Conservation (phyloP, 2,888 invertebrate genomes). For the Conistra vaccinii region DNA sequence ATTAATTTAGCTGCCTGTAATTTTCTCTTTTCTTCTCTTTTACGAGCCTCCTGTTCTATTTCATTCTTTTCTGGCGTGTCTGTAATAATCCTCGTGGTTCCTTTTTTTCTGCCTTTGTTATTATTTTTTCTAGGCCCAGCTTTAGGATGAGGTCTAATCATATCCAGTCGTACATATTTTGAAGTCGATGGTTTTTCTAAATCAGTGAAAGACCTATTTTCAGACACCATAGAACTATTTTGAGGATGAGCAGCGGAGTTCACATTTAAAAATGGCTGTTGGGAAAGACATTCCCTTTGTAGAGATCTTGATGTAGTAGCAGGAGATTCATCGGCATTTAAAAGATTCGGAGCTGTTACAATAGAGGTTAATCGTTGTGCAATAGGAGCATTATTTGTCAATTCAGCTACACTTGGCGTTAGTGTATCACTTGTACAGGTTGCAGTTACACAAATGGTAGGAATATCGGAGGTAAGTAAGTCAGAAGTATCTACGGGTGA, state of each 20-base stretch:
- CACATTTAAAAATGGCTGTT: slow-evolving; percentile 5
- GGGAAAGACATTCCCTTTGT: too few relatives aligned
- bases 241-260: not conserved
- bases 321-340: too few relatives aligned
- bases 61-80: slow-evolving; percentile 62
- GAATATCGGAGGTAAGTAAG: too few relatives aligned
- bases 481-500: too few relatives aligned
- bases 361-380: too few relatives aligned
- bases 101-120: slow-evolving; percentile 58
- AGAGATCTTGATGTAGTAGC: too few relatives aligned
- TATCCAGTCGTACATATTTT: slow-evolving; percentile 51
- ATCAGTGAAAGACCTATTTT: slow-evolving; percentile 8
- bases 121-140: slow-evolving; percentile 53
- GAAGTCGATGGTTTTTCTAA: slow-evolving; percentile 17
- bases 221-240: slow-evolving; percentile 5
- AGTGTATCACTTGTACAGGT: too few relatives aligned
- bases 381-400: too few relatives aligned
- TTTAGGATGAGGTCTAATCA: slow-evolving; percentile 61
- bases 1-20: slow-evolving; percentile 6
- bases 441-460: too few relatives aligned
- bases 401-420: too few relatives aligned
- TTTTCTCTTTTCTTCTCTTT: slow-evolving; percentile 26
- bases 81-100: slow-evolving; percentile 57
- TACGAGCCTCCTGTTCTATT: slow-evolving; percentile 36
- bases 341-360: too few relatives aligned